phyloP scores from a whole-genome alignment of 1,140 invertebrate species.

The Pantala flavescens region DNA sequence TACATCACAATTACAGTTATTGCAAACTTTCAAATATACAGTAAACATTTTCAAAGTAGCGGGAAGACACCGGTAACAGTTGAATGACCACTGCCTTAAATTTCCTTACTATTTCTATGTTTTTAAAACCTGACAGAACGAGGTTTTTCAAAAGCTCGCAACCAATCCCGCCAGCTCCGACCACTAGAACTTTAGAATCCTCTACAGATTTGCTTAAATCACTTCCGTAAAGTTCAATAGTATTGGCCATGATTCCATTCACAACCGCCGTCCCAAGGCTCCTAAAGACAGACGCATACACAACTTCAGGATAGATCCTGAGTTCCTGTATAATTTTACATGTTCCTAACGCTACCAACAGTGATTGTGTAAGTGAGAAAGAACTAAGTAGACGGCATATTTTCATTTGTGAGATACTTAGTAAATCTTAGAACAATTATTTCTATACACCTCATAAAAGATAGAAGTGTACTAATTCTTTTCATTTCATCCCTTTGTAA shows the following conservation, averaged over 20 bases:
- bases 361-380: no score
- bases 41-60: conserved; percentile 12
- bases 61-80: neutral
- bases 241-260: conserved; percentile 48
- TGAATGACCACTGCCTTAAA: neutral
- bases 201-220: conserved; percentile 39
- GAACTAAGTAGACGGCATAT: no score
- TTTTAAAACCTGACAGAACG: conserved; percentile 82
- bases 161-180: conserved; percentile 98
- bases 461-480: no score
- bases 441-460: no score
- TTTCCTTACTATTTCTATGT: conserved; percentile 85
- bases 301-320: no score
- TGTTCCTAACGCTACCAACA: no score
- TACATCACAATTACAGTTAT: conserved; percentile 18
- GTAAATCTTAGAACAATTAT: no score
- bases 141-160: conserved; percentile 98
- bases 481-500: no score
- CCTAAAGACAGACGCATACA: neutral
- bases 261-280: neutral
- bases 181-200: conserved; percentile 64
- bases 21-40: conserved; percentile 14
- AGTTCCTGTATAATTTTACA: no score
- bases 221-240: conserved; percentile 49
- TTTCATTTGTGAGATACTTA: no score